Conservation (phyloP, 2,113 vertebrate genomes). For the Setophaga petechia region DNA sequence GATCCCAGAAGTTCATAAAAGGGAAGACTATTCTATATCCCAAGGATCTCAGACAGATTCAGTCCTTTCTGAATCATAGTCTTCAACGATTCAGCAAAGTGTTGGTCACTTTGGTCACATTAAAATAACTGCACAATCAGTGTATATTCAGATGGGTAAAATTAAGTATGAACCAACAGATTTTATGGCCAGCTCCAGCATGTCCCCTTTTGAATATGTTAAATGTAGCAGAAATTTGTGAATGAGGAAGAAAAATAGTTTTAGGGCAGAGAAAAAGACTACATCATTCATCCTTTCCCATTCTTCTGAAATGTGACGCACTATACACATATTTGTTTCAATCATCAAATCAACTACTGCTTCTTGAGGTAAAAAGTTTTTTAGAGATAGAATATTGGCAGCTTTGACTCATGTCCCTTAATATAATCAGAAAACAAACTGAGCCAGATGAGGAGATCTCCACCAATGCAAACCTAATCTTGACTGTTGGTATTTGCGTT, state of each 20-base stretch:
- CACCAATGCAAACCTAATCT: neutral
- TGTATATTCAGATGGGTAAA: neutral
- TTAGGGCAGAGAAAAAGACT: neutral
- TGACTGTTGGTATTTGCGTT: neutral
- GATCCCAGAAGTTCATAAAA: neutral
- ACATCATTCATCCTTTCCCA: neutral
- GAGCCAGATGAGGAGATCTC: neutral
- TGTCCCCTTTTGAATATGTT: neutral
- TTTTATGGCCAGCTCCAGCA: neutral
- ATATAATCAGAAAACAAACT: neutral
- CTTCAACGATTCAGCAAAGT: neutral
- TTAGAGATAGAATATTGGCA: neutral
- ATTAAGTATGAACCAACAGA: neutral
- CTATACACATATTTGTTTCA: neutral
- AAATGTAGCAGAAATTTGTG: neutral
- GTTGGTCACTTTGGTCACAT: neutral
- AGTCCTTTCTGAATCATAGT: neutral
- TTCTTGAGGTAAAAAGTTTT: neutral
- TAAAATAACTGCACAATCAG: neutral
- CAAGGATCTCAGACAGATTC: neutral
- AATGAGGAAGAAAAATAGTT: neutral
- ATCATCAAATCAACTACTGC: neutral
- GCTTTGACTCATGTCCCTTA: neutral
- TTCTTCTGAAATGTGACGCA: neutral
- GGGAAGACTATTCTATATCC: neutral